Evolutionary conservation across 2,888 invertebrate genomes (phyloP), one percentile per base, ranked within the genome.

Genomic region (Bellardia bayeri): DNA sequence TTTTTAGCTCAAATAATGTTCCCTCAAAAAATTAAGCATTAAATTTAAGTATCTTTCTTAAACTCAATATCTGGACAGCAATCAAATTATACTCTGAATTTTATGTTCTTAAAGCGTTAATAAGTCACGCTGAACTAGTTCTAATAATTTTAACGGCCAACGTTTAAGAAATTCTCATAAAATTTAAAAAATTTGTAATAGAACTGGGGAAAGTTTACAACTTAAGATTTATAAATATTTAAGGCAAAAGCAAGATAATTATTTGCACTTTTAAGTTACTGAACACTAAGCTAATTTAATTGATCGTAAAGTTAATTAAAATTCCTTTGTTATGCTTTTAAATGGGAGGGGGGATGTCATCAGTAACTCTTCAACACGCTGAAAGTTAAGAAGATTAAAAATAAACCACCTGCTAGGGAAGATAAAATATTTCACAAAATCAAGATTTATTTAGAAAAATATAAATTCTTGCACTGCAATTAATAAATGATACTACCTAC

Each of bases 221-320:
- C 13, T 45, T 14, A 3, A 61, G 9, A 16, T 33, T 51, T n/a
- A 14, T n/a, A 61, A 42, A 74, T 58, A 58, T 13, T 42, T 5
- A 16, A 40, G 40, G 8, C 30, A 45, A 8, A 42, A 14, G 7
- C 6, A 51, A n/a, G 7, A 49, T 14, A 14, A 49, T 42, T 40
- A 42, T 40, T 61, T 61, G 45, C 3, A n/a, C 5, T 79, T 58
- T 68, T n/a, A 49, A 49, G n/a, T 33, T 16, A 45, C 9, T 3
- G 5, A 42, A 54, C 6, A 16, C 54, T 13, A 56, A 78, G 30
- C 33, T 16, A 16, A n/a, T 63, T 79, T 69, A 49, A 61, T 58
- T 9, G 37, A 58, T 69, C 68, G 37, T 79, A 49, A 79, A 69
- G 37, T 49, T 69, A 69, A 58, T 69, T 49, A 14, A 45, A n/a